These are phyloP conservation scores for Calidris pugnax DNA, from an alignment of 2,113 vertebrate species.

Conservation along the genomic window DNA sequence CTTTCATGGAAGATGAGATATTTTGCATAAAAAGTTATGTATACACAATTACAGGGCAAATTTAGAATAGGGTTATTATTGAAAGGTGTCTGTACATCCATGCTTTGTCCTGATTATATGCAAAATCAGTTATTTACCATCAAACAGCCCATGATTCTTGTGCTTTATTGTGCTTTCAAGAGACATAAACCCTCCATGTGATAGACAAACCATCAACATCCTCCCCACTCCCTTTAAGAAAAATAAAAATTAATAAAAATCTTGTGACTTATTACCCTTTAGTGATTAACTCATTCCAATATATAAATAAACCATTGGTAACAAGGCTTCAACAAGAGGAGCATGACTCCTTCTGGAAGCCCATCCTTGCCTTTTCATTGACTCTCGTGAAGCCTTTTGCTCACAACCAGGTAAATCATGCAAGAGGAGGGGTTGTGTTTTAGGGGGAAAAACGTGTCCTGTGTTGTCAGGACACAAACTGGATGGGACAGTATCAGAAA, in stretches of 20 bases:
- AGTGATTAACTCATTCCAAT: background rate
- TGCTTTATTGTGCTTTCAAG: background rate
- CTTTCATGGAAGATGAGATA: background rate
- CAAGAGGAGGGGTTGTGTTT: background rate
- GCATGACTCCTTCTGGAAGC: background rate
- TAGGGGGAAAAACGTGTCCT: background rate
- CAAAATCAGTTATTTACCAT: background rate
- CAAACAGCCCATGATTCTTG: background rate
- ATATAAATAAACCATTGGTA: background rate
- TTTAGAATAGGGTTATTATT: background rate
- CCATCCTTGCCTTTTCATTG: background rate
- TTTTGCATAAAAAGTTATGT: background rate
- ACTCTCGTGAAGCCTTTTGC: background rate
- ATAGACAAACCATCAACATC: background rate
- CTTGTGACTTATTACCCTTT: background rate
- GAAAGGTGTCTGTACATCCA: background rate
- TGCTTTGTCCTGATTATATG: background rate
- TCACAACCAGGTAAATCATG: background rate
- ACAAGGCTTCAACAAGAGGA: background rate
- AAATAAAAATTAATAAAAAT: background rate
- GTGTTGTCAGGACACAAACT: background rate
- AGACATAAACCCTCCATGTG: background rate
- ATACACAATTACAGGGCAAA: background rate
- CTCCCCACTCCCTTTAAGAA: background rate
- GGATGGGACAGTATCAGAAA: background rate